Percentiles rank a stretch among this genome's conserved stretches.
Evolutionary conservation across 2,797 vertebrate species (phyloP).

Genomic region (Molossus molossus): DNA sequence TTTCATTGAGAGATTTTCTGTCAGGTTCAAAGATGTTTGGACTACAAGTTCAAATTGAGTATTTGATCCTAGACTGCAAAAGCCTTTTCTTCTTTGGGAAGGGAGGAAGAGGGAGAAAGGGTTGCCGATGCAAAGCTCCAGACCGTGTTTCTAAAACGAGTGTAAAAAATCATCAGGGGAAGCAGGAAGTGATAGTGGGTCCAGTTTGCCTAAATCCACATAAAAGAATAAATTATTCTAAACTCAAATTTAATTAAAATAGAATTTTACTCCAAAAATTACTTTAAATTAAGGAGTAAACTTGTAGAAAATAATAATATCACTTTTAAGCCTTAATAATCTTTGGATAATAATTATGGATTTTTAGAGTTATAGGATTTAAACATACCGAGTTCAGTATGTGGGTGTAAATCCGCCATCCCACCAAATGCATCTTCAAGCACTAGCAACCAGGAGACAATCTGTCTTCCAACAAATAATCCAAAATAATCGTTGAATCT

Average conservation of each 20-base stretch:
- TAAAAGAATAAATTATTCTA: conserved; percentile 27
- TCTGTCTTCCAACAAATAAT: background rate
- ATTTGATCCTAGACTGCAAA: conserved; percentile 26
- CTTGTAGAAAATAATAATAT: conserved; percentile 39
- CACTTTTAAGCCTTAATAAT: conserved; percentile 24
- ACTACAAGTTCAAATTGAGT: conserved; percentile 60
- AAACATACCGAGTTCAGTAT: background rate
- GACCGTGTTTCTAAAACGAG: background rate
- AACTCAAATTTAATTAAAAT: conserved; percentile 36
- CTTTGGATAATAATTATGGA: background rate
- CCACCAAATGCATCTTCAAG: conserved; percentile 25
- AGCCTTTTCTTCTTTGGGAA: conserved; percentile 7
- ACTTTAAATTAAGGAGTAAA: conserved; percentile 38
- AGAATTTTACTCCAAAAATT: conserved; percentile 46
- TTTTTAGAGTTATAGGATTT: conserved; percentile 17
- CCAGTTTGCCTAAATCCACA: conserved; percentile 42
- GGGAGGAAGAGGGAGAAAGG: background rate
- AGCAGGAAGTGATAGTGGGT: conserved; percentile 12
- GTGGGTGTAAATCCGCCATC: background rate
- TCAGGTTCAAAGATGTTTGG: conserved; percentile 29
- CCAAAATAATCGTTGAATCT: conserved; percentile 41
- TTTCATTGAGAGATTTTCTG: conserved; percentile 26
- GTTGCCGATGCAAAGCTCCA: background rate
- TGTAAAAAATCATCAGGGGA: conserved; percentile 8
- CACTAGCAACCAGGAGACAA: conserved; percentile 1